phyloP scores from a whole-genome alignment of 1,140 invertebrate species.

The Brachionus koreanus region DNA sequence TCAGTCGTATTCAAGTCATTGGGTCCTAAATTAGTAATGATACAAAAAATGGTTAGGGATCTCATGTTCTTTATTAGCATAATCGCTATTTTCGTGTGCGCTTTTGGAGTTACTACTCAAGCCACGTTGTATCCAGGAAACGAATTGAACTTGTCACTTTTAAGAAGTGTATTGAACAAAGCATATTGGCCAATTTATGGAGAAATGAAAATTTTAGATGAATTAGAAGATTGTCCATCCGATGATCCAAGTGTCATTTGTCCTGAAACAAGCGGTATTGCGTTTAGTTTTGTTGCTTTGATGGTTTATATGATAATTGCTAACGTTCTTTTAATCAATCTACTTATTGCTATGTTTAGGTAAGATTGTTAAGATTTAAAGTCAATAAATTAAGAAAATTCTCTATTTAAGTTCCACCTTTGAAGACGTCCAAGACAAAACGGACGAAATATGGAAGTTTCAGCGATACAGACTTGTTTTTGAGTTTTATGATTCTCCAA shows the following conservation, averaged over 20 bases:
- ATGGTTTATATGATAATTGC: conserved; percentile 53
- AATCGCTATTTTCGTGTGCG: conserved; percentile 53
- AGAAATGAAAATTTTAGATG: conserved; percentile 53
- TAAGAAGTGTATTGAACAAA: conserved; percentile 52
- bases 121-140: conserved; percentile 53
- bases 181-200: conserved; percentile 58
- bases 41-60: conserved; percentile 55
- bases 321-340: conserved; percentile 55
- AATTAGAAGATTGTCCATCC: conserved; percentile 49
- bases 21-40: conserved; percentile 58
- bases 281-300: conserved; percentile 49
- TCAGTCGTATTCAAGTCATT: conserved; percentile 54
- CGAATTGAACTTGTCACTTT: conserved; percentile 47
- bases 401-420: conserved; percentile 27
- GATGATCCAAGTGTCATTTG: not conserved
- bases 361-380: conserved; percentile 42
- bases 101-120: conserved; percentile 51
- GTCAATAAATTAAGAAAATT: not conserved
- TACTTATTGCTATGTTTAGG: conserved; percentile 58
- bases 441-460: conserved; percentile 43
- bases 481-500: conserved; percentile 40
- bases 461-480: conserved; percentile 35
- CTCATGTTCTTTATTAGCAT: conserved; percentile 55
- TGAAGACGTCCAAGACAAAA: conserved; percentile 38
- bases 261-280: conserved; percentile 46